A percentile compares a stretch with the other conserved stretches of the same genome.
phyloP scores from a whole-genome alignment of 2,888 invertebrate species.

The Orchesella flavescens region DNA sequence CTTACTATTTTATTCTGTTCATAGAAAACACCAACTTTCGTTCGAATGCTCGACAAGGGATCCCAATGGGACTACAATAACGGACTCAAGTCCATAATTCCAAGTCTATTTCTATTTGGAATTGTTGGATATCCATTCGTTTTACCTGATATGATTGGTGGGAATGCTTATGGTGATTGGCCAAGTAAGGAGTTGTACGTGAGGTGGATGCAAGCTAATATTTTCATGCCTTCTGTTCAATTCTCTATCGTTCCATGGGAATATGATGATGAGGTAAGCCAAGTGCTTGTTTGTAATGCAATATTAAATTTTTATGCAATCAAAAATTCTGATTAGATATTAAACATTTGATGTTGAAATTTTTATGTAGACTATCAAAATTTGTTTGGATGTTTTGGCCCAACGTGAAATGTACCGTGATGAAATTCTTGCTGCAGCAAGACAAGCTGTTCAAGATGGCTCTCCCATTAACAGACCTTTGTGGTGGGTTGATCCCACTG shows the following conservation, averaged over 20 bases:
- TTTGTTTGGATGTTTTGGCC: constrained; percentile 49
- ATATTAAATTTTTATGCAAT: too few species aligned
- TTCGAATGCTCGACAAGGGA: constrained; percentile 86
- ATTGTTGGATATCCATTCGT: constrained; percentile 83
- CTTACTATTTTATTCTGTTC: too few species aligned
- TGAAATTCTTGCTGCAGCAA: constrained; percentile 78
- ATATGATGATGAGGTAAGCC: constrained; percentile 78
- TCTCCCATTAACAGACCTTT: constrained; percentile 86
- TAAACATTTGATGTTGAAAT: too few species aligned
- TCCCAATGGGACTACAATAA: constrained; percentile 76
- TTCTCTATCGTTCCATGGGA: constrained; percentile 88
- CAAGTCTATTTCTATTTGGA: constrained; percentile 74
- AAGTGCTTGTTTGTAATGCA: too few species aligned
- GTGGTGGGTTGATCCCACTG: constrained; percentile 87
- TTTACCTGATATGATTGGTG: constrained; percentile 78
- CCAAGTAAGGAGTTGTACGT: constrained; percentile 81
- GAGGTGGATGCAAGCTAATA: constrained; percentile 85
- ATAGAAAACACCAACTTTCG: constrained; percentile 75
- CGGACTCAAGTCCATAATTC: constrained; percentile 75
- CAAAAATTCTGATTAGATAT: background rate
- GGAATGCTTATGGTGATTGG: constrained; percentile 73
- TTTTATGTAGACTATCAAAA: constrained; percentile 55
- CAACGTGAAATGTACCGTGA: constrained; percentile 46
- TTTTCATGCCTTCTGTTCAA: constrained; percentile 86
- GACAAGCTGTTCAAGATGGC: constrained; percentile 78